phyloP scores from a whole-genome alignment of 2,888 invertebrate genomes.

The Hymenopus coronatus region DNA sequence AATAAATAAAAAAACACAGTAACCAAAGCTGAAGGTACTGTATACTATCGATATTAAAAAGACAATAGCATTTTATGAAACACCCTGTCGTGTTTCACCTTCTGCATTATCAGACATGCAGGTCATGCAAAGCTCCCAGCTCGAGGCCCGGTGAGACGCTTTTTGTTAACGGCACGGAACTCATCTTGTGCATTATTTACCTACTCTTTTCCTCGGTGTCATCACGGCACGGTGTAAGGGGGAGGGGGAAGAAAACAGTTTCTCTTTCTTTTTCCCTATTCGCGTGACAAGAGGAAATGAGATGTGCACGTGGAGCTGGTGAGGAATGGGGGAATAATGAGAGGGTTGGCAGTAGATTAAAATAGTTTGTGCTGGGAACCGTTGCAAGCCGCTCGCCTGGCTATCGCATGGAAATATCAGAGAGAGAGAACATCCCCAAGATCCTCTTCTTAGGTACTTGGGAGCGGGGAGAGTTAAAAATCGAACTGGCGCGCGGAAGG shows the following conservation, averaged over 20 bases:
- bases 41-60: no score
- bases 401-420: not conserved
- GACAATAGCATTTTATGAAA: no score
- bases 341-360: constrained; percentile 22
- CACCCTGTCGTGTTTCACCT: no score
- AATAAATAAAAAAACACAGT: no score
- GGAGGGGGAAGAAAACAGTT: not conserved
- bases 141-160: no score
- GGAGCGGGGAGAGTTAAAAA: not conserved
- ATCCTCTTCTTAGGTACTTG: not conserved
- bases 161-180: no score
- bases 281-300: constrained; percentile 31
- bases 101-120: no score
- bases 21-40: no score
- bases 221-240: not conserved
- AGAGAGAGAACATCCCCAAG: not conserved
- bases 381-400: not conserved
- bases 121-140: no score
- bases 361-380: constrained; percentile 17
- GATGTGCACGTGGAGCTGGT: constrained; percentile 16
- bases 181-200: not conserved
- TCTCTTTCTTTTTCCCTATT: not conserved
- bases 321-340: constrained; percentile 12
- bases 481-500: not conserved
- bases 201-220: not conserved